A percentile compares a stretch with the other conserved stretches of the same genome.
phyloP scores from a whole-genome alignment of 2,888 invertebrate species.

The Pantelozetes paolii region DNA sequence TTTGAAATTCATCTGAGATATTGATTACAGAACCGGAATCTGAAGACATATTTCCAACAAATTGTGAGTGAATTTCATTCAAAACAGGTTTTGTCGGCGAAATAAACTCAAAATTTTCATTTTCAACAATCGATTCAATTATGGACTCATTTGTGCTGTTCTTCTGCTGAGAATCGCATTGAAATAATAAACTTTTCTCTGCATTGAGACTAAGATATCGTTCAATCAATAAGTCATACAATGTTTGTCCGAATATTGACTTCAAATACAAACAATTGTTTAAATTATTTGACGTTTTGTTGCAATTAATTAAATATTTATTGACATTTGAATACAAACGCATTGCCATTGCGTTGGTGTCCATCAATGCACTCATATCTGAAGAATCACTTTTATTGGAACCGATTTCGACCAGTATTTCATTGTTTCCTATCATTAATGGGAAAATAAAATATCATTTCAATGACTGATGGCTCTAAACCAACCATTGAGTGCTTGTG shows the following conservation, averaged over 20 bases:
- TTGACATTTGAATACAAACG: neutral
- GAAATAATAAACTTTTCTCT: neutral
- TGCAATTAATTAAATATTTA: conserved; percentile 3
- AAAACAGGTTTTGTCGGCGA: neutral
- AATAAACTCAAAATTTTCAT: neutral
- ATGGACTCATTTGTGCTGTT: conserved; percentile 1
- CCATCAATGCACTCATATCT: neutral
- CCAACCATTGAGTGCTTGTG: conserved; percentile 60
- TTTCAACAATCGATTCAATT: neutral
- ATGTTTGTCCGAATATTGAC: neutral
- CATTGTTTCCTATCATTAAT: conserved; percentile 21
- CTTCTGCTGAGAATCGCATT: neutral
- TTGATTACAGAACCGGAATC: neutral
- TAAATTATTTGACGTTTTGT: neutral
- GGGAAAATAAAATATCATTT: neutral
- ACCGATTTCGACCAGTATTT: neutral
- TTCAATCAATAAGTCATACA: conserved; percentile 7
- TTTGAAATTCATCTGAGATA: neutral
- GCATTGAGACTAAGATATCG: neutral
- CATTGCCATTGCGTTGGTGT: neutral
- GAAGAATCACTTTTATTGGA: neutral
- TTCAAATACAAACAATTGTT: conserved; percentile 12
- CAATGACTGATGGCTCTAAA: neutral
- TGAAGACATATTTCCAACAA: neutral
- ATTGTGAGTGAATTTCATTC: neutral